Percentiles rank a stretch among this genome's conserved stretches.
phyloP scores from a whole-genome alignment of 2,113 vertebrate species.

The Etheostoma spectabile region DNA sequence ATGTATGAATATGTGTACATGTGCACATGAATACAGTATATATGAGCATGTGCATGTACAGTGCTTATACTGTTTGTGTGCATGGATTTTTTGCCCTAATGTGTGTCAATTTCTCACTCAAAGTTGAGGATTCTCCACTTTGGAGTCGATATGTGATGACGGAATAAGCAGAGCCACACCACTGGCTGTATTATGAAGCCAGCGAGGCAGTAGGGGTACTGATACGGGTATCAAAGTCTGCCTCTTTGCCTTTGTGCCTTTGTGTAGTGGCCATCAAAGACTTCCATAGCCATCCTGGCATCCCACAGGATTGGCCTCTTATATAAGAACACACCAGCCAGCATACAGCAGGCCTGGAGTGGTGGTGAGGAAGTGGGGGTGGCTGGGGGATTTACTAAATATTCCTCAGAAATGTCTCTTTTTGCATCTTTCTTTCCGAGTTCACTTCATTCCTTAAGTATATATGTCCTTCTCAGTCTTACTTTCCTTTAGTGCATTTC shows the following conservation, averaged over 20 bases:
- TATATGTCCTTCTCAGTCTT: neutral
- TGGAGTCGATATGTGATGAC: conserved; percentile 51
- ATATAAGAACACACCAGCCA: conserved; percentile 80
- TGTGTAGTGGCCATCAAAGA: conserved; percentile 79
- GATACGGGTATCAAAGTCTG: conserved; percentile 78
- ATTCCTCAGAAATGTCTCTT: conserved; percentile 58
- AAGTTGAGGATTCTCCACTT: conserved; percentile 46
- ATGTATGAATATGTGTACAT: conserved; percentile 15
- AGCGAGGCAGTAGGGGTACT: conserved; percentile 59
- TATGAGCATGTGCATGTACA: neutral
- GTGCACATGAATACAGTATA: neutral
- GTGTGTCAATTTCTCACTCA: conserved; percentile 29
- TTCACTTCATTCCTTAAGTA: conserved; percentile 36
- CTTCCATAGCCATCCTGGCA: conserved; percentile 70
- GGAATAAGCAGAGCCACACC: conserved; percentile 43
- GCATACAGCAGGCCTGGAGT: conserved; percentile 67
- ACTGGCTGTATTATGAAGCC: conserved; percentile 63
- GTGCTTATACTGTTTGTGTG: neutral
- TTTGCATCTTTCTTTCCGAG: conserved; percentile 35
- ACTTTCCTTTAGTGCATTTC: neutral
- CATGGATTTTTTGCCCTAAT: conserved; percentile 35
- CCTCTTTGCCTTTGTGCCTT: conserved; percentile 74
- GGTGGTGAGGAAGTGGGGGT: conserved; percentile 57
- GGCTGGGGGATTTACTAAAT: conserved; percentile 46
- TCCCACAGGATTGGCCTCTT: conserved; percentile 78